Percentiles rank a stretch among this genome's conserved stretches.
Evolutionary conservation across 2,888 invertebrate species (phyloP).

Genomic region (Watsonalla cultraria): DNA sequence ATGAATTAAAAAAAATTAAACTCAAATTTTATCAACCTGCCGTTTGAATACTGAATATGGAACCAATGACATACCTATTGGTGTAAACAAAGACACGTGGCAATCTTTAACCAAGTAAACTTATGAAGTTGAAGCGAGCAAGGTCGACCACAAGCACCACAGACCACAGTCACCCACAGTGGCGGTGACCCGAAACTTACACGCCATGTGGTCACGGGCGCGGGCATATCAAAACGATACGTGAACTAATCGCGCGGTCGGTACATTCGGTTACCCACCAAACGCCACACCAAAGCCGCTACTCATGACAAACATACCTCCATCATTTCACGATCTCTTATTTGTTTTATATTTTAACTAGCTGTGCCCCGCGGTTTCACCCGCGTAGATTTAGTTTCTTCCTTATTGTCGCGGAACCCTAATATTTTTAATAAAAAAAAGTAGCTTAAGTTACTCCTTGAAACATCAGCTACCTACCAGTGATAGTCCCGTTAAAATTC

Average conservation of each 20-base stretch:
- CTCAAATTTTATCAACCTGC: too few relatives aligned
- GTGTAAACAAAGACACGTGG: neutral
- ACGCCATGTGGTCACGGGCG: slow-evolving; percentile 38
- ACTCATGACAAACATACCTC: slow-evolving; percentile 15
- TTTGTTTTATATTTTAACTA: neutral
- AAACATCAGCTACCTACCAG: too few relatives aligned
- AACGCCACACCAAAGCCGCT: slow-evolving; percentile 38
- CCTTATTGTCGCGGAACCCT: too few relatives aligned
- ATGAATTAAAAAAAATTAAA: too few relatives aligned
- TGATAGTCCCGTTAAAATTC: too few relatives aligned
- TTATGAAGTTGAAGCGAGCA: slow-evolving; percentile 23
- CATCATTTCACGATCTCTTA: slow-evolving; percentile 11
- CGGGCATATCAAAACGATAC: slow-evolving; percentile 55
- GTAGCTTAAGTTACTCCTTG: too few relatives aligned
- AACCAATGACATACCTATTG: too few relatives aligned
- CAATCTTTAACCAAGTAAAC: slow-evolving; percentile 14
- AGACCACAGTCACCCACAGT: slow-evolving; percentile 29
- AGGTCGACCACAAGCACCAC: slow-evolving; percentile 37
- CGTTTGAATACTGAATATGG: too few relatives aligned
- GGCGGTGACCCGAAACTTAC: slow-evolving; percentile 45
- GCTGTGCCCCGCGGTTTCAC: too few relatives aligned
- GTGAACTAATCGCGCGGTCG: slow-evolving; percentile 54
- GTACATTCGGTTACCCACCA: slow-evolving; percentile 51
- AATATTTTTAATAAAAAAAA: too few relatives aligned
- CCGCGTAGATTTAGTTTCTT: too few relatives aligned